These are phyloP conservation scores for Epicampocera succincta DNA, from an alignment of 2,888 invertebrate species.

Conservation along the genomic window DNA sequence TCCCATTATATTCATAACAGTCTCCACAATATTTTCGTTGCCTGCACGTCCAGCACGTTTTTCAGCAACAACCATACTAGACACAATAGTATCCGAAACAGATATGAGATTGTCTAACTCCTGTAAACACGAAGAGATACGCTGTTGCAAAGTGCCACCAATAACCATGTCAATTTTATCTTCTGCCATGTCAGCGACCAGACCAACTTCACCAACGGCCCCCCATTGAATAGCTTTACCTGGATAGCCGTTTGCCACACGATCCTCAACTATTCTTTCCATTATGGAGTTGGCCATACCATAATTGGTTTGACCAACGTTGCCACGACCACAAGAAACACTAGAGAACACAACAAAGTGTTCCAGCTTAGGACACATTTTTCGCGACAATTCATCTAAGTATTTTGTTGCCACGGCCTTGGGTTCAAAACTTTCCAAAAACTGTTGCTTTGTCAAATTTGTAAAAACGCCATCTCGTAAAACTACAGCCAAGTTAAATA, in stretches of 20 bases:
- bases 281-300: conserved; percentile 94
- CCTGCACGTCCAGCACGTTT: conserved; percentile 85
- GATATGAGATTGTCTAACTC: conserved; percentile 88
- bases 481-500: conserved; percentile 94
- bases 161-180: conserved; percentile 86
- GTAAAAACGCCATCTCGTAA: conserved; percentile 89
- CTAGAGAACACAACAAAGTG: conserved; percentile 95
- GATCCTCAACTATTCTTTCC: conserved; percentile 91
- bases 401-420: conserved; percentile 90
- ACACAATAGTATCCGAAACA: conserved; percentile 86
- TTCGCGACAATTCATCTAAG: conserved; percentile 86
- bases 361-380: conserved; percentile 83
- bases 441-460: conserved; percentile 88
- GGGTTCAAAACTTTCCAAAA: conserved; percentile 86
- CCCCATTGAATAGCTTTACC: conserved; percentile 95
- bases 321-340: conserved; percentile 93
- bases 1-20: conserved; percentile 86
- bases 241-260: conserved; percentile 86
- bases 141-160: conserved; percentile 91
- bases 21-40: conserved; percentile 86
- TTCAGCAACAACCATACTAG: conserved; percentile 92
- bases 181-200: conserved; percentile 88
- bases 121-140: conserved; percentile 89
- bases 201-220: conserved; percentile 92
- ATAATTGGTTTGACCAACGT: conserved; percentile 91